These are phyloP conservation scores for Aptenodytes forsteri DNA, from an alignment of 2,113 vertebrate genomes.

Conservation along the genomic window DNA sequence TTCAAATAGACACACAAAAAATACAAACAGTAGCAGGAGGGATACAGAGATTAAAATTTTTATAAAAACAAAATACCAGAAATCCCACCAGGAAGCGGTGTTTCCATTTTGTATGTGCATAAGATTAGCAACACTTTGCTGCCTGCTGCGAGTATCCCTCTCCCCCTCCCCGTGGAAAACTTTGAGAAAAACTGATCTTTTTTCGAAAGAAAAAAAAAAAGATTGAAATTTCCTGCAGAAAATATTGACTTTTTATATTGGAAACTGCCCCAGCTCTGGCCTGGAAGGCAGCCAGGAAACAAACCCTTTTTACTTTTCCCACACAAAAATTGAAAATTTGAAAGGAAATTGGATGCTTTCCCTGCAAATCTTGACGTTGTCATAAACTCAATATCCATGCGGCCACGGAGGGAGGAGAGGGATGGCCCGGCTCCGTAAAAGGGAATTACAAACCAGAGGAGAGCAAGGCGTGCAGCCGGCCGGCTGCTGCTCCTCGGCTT, in stretches of 20 bases:
- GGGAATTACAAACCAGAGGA: background rate
- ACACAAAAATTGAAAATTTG: background rate
- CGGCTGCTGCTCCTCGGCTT: background rate
- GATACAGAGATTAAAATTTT: slow-evolving; percentile 51
- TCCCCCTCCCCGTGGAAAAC: background rate
- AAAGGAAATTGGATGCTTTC: background rate
- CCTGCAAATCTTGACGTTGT: background rate
- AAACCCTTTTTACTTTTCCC: background rate
- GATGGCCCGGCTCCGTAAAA: background rate
- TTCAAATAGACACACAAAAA: slow-evolving; percentile 60
- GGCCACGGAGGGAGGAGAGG: background rate
- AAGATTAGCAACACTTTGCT: slow-evolving; percentile 41
- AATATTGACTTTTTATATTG: background rate
- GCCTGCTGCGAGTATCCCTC: background rate
- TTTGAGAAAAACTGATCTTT: background rate
- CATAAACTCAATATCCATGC: fast-evolving
- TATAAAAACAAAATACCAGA: slow-evolving; percentile 36
- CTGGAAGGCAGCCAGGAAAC: background rate
- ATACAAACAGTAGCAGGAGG: slow-evolving; percentile 66
- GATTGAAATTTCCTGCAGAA: background rate
- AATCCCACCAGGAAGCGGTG: slow-evolving; percentile 42
- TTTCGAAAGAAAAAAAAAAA: background rate
- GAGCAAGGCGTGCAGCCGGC: background rate
- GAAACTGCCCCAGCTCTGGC: background rate
- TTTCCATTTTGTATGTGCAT: slow-evolving; percentile 32